Evolutionary conservation across 2,888 invertebrate genomes (phyloP).

Genomic region (Atherix ibis): DNA sequence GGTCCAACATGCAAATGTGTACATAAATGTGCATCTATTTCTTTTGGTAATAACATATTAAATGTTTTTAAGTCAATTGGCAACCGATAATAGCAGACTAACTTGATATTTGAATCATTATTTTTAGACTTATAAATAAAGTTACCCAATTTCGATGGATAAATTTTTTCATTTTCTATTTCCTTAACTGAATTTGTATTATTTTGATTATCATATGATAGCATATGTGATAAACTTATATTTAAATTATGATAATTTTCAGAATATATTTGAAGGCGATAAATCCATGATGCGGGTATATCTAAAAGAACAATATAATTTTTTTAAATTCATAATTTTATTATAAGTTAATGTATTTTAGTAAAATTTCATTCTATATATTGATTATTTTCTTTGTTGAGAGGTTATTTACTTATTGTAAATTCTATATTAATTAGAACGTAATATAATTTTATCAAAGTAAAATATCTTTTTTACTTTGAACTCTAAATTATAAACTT

Average conservation of each 20-base stretch:
- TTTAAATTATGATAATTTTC: constrained; percentile 4
- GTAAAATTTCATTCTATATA: no score
- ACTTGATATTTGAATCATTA: constrained; percentile 13
- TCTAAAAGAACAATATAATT: constrained; percentile 14
- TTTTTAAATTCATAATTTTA: no score
- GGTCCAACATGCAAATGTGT: constrained; percentile 73
- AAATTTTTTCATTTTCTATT: constrained; percentile 14
- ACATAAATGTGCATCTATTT: constrained; percentile 56
- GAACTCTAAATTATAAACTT: no score
- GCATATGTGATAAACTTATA: background rate
- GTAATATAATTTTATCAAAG: no score
- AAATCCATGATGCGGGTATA: constrained; percentile 19
- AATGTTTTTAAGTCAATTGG: constrained; percentile 27
- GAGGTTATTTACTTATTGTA: no score
- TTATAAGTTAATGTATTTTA: no score
- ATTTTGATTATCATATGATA: background rate
- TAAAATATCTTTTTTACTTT: no score
- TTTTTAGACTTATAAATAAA: constrained; percentile 11
- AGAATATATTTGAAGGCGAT: constrained; percentile 17
- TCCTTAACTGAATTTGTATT: constrained; percentile 8
- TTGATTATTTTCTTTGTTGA: no score
- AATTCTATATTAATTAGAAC: no score
- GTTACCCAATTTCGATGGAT: constrained; percentile 14
- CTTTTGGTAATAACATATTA: constrained; percentile 34
- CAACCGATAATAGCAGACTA: constrained; percentile 58